A percentile compares a stretch with the other conserved stretches of the same genome.
phyloP scores from a whole-genome alignment of 2,797 vertebrate genomes.

The Lates japonicus region DNA sequence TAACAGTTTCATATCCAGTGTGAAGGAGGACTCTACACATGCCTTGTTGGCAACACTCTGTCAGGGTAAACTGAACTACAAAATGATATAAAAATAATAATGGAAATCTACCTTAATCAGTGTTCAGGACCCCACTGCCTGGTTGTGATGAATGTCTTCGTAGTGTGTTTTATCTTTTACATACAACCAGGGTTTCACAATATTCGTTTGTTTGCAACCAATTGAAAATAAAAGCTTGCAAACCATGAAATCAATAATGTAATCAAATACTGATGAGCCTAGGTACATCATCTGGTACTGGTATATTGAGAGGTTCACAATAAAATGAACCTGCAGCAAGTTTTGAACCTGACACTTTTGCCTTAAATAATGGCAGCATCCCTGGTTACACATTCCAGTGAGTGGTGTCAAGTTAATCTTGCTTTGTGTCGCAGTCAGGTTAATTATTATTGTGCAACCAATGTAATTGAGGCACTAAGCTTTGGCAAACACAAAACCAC shows the following conservation, averaged over 20 bases:
- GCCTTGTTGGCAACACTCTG: constrained; percentile 1
- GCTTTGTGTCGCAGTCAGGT: constrained; percentile 17
- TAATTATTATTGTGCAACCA: neutral
- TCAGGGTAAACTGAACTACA: constrained; percentile 13
- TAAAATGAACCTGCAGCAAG: constrained; percentile 9
- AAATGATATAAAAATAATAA: neutral
- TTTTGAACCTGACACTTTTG: constrained; percentile 44
- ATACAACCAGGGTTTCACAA: constrained; percentile 36
- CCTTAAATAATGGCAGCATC: constrained; percentile 63
- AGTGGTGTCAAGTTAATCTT: constrained; percentile 12
- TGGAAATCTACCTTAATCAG: constrained; percentile 13
- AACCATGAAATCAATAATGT: constrained; percentile 30
- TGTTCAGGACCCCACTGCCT: constrained; percentile 23
- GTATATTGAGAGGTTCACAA: neutral
- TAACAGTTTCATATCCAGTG: constrained; percentile 2
- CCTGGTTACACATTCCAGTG: constrained; percentile 27
- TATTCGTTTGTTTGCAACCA: constrained; percentile 20
- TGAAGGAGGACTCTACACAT: constrained; percentile 9
- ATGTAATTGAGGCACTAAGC: neutral
- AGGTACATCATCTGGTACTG: neutral
- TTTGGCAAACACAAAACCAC: neutral
- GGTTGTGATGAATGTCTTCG: constrained; percentile 37
- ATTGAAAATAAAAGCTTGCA: constrained; percentile 30
- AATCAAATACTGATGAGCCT: constrained; percentile 21
- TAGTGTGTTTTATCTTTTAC: neutral